Evolutionary conservation across 2,888 invertebrate species (phyloP), one percentile per base, ranked within the genome.

Genomic region (Oscheius sp.): DNA sequence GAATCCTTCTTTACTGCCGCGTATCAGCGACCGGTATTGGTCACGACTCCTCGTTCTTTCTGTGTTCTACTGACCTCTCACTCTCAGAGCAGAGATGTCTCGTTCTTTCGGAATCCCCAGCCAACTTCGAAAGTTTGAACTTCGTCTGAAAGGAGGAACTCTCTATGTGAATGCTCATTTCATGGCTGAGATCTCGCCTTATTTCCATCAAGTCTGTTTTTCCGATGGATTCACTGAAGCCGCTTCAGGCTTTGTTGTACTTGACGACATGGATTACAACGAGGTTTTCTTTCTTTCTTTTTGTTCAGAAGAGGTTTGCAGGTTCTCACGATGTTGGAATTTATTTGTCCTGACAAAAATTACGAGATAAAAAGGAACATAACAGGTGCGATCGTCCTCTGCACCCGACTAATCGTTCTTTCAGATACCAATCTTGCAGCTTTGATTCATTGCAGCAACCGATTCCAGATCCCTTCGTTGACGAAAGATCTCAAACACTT

Each of bases 141-240:
- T 69, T 10, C 39, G 50, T 17, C 55, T 69, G 10, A 33, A 34
- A 31, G 69, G 64, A 1, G 64, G 69, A 6, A 27, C 63, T 6
- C 48, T 69, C 27, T 69, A 17, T 27, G 64, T 69, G 31, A 69
- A 69, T 33, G 52, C 64, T 10, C 53, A 64, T n/a, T 64, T 17
- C 29, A 20, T 69, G 31, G 63, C 69, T 10, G 69, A 69, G 23
- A 34, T 69, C 5, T 69, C 69, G 15, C 69, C 69, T 10, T 69
- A 69, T 34, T 69, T 69, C 42, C 42, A 50, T 20, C 69, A 64
- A 48, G 53, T 48, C 20, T 46, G 15, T 23, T 45, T 61, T 61
- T 45, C 20, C 39, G 2, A 42, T 2, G 31, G n/a, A 8, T 55
- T 57, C 57, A 27, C 17, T 1, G 17, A 23, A 3, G 12, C 12